Percentiles rank a stretch among this genome's conserved stretches.
phyloP scores from a whole-genome alignment of 2,888 invertebrate species.

The Trachelus tabidus region DNA sequence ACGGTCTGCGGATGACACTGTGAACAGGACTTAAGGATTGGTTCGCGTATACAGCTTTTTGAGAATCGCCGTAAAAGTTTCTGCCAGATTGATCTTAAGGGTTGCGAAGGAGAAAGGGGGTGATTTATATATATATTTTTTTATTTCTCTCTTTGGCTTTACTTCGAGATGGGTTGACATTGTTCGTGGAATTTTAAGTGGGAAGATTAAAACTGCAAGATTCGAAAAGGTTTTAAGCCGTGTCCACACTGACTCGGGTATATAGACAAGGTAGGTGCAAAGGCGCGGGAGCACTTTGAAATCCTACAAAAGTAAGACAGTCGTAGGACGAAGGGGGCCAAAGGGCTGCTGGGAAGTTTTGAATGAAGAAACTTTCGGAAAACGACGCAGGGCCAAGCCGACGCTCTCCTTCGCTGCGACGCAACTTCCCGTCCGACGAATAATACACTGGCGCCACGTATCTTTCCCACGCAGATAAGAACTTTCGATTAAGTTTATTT shows the following conservation, averaged over 20 bases:
- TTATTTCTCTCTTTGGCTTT: not conserved
- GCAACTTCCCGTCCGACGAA: constrained; percentile 5
- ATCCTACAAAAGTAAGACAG: not conserved
- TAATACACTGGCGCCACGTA: constrained; percentile 7
- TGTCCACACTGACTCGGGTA: not conserved
- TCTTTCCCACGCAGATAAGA: constrained; percentile 8
- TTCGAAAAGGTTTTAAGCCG: not conserved
- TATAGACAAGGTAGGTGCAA: not conserved
- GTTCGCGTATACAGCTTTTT: not conserved
- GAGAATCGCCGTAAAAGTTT: not conserved
- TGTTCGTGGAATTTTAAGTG: not conserved
- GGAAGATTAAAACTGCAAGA: not conserved
- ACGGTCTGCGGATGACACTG: not conserved
- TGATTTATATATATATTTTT: not conserved
- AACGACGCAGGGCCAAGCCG: constrained; percentile 5
- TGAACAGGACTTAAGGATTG: not conserved
- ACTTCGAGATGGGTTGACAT: not conserved
- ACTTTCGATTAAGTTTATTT: constrained; percentile 8
- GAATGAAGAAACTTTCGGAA: constrained; percentile 19
- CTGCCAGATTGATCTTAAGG: not conserved
- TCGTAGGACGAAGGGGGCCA: not conserved
- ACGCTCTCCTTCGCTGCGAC: not conserved
- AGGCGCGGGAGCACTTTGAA: not conserved
- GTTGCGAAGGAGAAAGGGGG: not conserved
- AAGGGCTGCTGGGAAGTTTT: constrained; percentile 14